Percentiles rank a stretch among this genome's conserved stretches.
Evolutionary conservation across 2,797 vertebrate species (phyloP).

Genomic region (Sus cebifrons): DNA sequence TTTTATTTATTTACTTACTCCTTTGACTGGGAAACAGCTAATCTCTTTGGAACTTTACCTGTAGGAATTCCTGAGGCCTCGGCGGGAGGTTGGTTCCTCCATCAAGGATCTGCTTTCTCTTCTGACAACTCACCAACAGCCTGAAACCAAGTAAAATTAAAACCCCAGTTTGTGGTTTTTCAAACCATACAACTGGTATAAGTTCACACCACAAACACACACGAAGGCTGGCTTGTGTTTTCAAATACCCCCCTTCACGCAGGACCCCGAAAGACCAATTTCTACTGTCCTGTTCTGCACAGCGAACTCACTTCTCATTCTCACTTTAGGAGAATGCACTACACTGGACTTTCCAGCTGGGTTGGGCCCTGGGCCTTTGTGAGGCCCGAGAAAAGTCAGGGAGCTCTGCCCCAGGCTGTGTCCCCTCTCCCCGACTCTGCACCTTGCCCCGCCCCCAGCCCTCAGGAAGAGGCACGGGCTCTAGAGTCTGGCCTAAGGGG

Average conservation of each 20-base stretch:
- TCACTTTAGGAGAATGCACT: neutral
- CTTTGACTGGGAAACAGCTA: neutral
- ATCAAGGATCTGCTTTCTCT: neutral
- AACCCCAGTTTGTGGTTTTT: neutral
- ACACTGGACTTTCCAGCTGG: neutral
- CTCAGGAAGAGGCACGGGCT: neutral
- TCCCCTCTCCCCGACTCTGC: neutral
- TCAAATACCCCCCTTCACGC: neutral
- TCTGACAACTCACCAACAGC: neutral
- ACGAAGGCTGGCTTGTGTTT: neutral
- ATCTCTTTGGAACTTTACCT: neutral
- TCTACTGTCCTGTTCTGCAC: neutral
- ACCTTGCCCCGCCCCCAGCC: neutral
- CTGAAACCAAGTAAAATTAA: constrained; percentile 18
- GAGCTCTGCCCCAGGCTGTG: neutral
- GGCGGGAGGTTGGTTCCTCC: neutral
- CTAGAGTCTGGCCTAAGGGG: neutral
- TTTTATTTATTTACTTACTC: neutral
- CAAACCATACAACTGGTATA: neutral
- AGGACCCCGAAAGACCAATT: neutral
- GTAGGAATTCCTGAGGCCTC: neutral
- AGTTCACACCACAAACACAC: neutral
- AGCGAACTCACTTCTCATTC: neutral
- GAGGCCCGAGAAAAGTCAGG: neutral
- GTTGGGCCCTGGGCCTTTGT: neutral